phyloP scores from a whole-genome alignment of 1,140 invertebrate genomes.

The Agraylea sexmaculata region DNA sequence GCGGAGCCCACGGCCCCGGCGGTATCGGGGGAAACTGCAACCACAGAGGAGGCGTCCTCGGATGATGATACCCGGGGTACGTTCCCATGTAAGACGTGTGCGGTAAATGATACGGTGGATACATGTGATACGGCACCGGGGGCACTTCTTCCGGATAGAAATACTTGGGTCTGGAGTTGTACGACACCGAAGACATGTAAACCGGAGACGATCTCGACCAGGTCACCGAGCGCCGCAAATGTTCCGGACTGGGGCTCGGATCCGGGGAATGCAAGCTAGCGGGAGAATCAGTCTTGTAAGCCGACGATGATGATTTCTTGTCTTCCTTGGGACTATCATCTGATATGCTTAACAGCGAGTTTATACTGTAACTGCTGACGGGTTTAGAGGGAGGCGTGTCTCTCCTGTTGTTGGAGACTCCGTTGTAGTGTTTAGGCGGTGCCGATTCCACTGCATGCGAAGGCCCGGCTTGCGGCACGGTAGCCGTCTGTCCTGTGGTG shows the following conservation, averaged over 20 bases:
- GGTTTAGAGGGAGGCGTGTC: constrained; percentile 35
- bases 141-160: constrained; percentile 17
- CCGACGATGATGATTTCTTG: constrained; percentile 4
- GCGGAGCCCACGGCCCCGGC: constrained; percentile 32
- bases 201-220: constrained; percentile 3
- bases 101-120: constrained; percentile 26
- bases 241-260: constrained; percentile 28
- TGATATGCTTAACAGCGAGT: constrained; percentile 52
- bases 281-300: constrained; percentile 33
- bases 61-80: constrained; percentile 30
- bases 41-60: constrained; percentile 22
- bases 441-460: constrained; percentile 23
- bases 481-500: constrained; percentile 6
- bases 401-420: constrained; percentile 16
- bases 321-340: constrained; percentile 28
- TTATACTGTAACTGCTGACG: constrained; percentile 64
- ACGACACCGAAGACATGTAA: constrained; percentile 19
- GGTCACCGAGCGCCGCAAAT: background rate
- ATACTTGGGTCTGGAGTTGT: constrained; percentile 21
- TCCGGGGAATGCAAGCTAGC: constrained; percentile 31
- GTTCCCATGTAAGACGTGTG: constrained; percentile 25
- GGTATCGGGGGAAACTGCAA: constrained; percentile 25
- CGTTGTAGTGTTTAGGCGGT: constrained; percentile 24
- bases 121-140: constrained; percentile 26
- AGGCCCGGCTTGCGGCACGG: constrained; percentile 23